A percentile compares a stretch with the other conserved stretches of the same genome.
Evolutionary conservation across 2,113 vertebrate species (phyloP).

Genomic region (Corythornis cristatus): DNA sequence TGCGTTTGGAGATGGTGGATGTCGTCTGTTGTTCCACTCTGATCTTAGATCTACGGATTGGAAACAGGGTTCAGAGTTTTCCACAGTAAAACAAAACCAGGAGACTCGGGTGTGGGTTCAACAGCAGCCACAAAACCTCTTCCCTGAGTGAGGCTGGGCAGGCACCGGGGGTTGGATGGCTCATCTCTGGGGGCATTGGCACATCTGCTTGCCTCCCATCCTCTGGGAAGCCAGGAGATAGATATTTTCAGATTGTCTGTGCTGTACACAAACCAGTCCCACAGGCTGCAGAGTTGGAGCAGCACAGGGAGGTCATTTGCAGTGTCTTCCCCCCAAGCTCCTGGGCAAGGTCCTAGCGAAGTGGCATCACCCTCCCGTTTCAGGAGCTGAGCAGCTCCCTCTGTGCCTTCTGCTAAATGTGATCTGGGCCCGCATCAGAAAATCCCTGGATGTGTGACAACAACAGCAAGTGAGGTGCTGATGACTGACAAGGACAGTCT

Average conservation of each 20-base stretch:
- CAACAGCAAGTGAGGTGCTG: background rate
- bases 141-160: too few relatives aligned
- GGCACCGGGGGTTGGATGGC: accelerated
- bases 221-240: accelerated
- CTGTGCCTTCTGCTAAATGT: accelerated
- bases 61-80: accelerated
- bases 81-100: accelerated
- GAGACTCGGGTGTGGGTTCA: accelerated
- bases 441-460: background rate
- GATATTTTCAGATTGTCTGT: accelerated
- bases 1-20: too few relatives aligned
- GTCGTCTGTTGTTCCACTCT: background rate
- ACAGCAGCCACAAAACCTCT: too few relatives aligned
- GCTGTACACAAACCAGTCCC: accelerated
- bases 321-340: background rate
- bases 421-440: background rate
- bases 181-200: accelerated
- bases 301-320: background rate
- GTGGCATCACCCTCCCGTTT: background rate
- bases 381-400: accelerated
- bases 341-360: background rate
- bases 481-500: background rate
- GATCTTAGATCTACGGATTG: background rate
- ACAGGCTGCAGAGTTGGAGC: too few relatives aligned
- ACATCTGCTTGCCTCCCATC: accelerated